Evolutionary conservation across 2,888 invertebrate genomes (phyloP).

Genomic region (Scrobipalpa costella): DNA sequence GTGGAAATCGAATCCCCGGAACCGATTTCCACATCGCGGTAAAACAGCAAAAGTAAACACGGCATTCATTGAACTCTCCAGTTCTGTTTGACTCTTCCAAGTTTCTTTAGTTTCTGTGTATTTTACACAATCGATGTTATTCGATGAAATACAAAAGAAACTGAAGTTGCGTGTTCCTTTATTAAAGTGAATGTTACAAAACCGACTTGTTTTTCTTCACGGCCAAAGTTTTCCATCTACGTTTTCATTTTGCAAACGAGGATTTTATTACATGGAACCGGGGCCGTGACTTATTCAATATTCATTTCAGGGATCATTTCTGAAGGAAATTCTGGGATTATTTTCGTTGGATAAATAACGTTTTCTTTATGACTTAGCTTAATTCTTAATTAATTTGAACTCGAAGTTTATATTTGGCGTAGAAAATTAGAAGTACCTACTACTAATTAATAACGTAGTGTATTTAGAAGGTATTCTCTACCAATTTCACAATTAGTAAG

Average conservation of each 20-base stretch:
- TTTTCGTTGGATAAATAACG: slow-evolving; percentile 32
- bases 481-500: too few relatives aligned
- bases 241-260: slow-evolving; percentile 24
- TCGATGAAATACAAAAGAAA: slow-evolving; percentile 29
- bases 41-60: slow-evolving; percentile 14
- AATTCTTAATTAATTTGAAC: slow-evolving; percentile 41
- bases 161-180: slow-evolving; percentile 30
- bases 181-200: slow-evolving; percentile 5
- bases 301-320: slow-evolving; percentile 29
- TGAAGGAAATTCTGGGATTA: slow-evolving; percentile 27
- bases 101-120: background rate
- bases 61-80: background rate
- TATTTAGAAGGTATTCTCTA: too few relatives aligned
- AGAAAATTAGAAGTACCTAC: background rate
- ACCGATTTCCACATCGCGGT: slow-evolving; percentile 8
- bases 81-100: slow-evolving; percentile 7
- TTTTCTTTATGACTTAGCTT: slow-evolving; percentile 28
- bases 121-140: background rate
- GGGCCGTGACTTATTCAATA: slow-evolving; percentile 26
- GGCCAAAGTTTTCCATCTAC: slow-evolving; percentile 6
- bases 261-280: slow-evolving; percentile 21
- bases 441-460: too few relatives aligned
- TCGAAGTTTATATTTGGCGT: slow-evolving; percentile 38
- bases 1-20: slow-evolving; percentile 29
- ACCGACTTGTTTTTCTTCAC: slow-evolving; percentile 19